These are phyloP conservation scores for Cryptotis parvus DNA, from an alignment of 2,113 vertebrate species.

Conservation along the genomic window DNA sequence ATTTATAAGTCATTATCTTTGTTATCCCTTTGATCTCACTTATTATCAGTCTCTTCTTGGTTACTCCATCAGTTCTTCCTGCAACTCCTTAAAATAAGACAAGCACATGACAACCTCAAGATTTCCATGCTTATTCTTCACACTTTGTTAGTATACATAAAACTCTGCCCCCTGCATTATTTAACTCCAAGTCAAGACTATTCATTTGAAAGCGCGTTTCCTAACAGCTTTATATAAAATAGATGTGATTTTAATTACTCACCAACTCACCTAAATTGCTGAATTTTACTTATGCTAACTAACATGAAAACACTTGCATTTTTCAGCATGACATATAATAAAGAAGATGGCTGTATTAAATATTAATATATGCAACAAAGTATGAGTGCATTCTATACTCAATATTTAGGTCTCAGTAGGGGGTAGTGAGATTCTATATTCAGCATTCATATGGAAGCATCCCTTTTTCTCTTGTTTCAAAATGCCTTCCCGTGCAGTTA, in stretches of 20 bases:
- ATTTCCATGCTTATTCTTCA: background rate
- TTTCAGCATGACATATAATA: background rate
- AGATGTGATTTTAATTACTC: background rate
- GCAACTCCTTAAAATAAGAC: background rate
- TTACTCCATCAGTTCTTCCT: background rate
- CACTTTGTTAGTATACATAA: background rate
- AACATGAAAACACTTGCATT: background rate
- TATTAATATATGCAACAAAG: slow-evolving; percentile 37
- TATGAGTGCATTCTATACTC: slow-evolving; percentile 6
- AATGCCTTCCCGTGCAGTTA: background rate
- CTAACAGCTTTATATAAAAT: background rate
- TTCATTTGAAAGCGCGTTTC: background rate
- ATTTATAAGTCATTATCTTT: background rate
- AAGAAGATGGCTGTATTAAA: background rate
- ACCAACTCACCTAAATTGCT: background rate
- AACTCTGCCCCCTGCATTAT: background rate
- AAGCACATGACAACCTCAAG: background rate
- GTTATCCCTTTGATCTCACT: background rate
- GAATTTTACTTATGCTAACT: background rate
- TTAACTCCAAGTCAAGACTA: background rate
- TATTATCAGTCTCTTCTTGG: background rate
- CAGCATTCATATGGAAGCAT: background rate
- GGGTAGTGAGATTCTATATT: background rate
- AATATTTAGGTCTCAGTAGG: slow-evolving; percentile 43
- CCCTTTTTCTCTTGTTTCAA: background rate